Conservation (phyloP, 1,140 invertebrate species). For the Episyrphus balteatus region DNA sequence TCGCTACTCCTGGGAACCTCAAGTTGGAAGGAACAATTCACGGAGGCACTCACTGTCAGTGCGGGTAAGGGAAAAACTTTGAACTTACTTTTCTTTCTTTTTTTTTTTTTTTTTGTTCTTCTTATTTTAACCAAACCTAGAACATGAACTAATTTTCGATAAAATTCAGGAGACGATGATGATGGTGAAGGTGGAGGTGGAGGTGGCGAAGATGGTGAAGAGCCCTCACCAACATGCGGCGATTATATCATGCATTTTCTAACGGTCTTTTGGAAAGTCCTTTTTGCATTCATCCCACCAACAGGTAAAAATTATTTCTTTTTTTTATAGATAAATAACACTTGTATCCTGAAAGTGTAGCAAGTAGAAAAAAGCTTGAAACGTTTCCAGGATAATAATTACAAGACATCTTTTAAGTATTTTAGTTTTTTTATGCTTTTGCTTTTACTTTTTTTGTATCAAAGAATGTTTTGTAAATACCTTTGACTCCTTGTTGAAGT, state of each 20-base stretch:
- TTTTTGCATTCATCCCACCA: conserved; percentile 95
- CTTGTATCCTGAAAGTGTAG: neutral
- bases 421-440: neutral
- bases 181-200: conserved; percentile 20
- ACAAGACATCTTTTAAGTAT: neutral
- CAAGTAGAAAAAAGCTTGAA: no score
- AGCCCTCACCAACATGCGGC: conserved; percentile 48
- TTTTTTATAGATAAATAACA: neutral
- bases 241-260: conserved; percentile 95
- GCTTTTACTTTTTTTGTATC: neutral
- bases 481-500: neutral
- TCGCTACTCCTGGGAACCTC: conserved; percentile 89
- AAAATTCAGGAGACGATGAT: conserved; percentile 6
- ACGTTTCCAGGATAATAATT: neutral
- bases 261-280: conserved; percentile 94
- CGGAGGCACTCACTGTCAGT: conserved; percentile 89
- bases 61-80: conserved; percentile 50
- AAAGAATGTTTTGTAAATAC: no score
- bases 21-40: conserved; percentile 97
- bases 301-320: conserved; percentile 58
- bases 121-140: no score
- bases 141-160: no score
- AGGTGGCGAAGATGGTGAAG: conserved; percentile 39
- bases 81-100: neutral
- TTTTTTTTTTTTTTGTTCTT: neutral